phyloP scores from a whole-genome alignment of 1,140 invertebrate genomes.

The Radopholus similis region DNA sequence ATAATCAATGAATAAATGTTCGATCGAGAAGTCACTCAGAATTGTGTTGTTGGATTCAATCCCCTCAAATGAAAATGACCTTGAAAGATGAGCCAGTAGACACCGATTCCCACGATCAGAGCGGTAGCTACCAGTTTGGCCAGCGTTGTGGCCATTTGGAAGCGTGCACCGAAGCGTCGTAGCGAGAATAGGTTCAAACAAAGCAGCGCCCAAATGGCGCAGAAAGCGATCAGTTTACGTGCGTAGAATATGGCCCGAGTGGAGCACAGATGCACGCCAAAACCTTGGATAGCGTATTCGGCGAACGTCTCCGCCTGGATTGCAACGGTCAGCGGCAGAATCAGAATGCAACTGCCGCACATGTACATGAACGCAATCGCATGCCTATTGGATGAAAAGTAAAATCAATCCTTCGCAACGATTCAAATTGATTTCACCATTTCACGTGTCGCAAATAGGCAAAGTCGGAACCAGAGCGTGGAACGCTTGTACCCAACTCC shows the following conservation, averaged over 20 bases:
- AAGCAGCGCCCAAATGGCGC: conserved; percentile 6
- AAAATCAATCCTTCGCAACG: neutral
- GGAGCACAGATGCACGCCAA: no score
- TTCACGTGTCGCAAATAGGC: conserved; percentile 49
- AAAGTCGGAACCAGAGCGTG: conserved; percentile 43
- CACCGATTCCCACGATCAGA: conserved; percentile 45
- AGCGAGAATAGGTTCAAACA: conserved; percentile 53
- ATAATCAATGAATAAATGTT: conserved; percentile 5
- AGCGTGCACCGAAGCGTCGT: conserved; percentile 36
- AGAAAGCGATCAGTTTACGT: conserved; percentile 7
- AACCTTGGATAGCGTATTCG: conserved; percentile 8
- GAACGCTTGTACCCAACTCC: conserved; percentile 45
- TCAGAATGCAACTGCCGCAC: conserved; percentile 37
- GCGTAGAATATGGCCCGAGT: no score
- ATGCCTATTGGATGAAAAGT: conserved; percentile 5
- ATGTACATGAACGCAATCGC: conserved; percentile 45
- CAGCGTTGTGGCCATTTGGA: conserved; percentile 45
- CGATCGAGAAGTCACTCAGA: neutral
- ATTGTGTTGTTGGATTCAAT: neutral
- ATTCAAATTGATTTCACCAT: conserved; percentile 30
- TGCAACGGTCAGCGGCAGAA: conserved; percentile 22
- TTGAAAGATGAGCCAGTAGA: conserved; percentile 42
- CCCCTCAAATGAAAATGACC: neutral
- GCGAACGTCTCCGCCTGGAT: conserved; percentile 13
- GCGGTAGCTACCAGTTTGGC: conserved; percentile 40